Evolutionary conservation across 2,113 vertebrate species (phyloP).

Genomic region (Ophiodon elongatus): DNA sequence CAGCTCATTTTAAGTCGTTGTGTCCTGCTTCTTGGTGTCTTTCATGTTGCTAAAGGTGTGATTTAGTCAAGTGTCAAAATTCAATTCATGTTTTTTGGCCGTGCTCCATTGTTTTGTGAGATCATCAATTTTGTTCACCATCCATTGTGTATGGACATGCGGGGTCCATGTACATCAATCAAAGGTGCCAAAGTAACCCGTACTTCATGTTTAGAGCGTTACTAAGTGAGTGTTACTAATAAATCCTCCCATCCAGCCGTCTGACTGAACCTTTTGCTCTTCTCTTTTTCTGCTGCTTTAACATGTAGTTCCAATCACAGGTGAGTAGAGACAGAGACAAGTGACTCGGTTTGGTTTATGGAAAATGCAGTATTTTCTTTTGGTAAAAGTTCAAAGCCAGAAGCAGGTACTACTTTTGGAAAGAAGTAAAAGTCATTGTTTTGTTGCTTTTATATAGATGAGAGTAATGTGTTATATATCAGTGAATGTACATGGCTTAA

Average conservation of each 20-base stretch:
- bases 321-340: constrained; percentile 84
- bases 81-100: not conserved
- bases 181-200: not conserved
- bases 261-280: constrained; percentile 55
- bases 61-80: not conserved
- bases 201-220: constrained; percentile 1
- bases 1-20: not conserved
- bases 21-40: not conserved
- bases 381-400: not conserved
- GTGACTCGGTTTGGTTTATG: constrained; percentile 3
- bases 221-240: constrained; percentile 29
- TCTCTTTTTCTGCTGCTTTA: constrained; percentile 87
- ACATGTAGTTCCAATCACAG: constrained; percentile 95
- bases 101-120: constrained; percentile 8
- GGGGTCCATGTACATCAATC: not conserved
- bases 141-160: constrained; percentile 3
- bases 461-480: not conserved
- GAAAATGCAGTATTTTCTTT: not conserved
- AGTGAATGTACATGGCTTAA: not conserved
- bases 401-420: not conserved
- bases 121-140: constrained; percentile 9
- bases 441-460: not conserved
- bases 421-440: not conserved
- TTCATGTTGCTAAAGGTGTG: not conserved
- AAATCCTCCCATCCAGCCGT: constrained; percentile 5